These are phyloP conservation scores for Saccopteryx bilineata DNA, from an alignment of 2,113 vertebrate species.

Conservation along the genomic window DNA sequence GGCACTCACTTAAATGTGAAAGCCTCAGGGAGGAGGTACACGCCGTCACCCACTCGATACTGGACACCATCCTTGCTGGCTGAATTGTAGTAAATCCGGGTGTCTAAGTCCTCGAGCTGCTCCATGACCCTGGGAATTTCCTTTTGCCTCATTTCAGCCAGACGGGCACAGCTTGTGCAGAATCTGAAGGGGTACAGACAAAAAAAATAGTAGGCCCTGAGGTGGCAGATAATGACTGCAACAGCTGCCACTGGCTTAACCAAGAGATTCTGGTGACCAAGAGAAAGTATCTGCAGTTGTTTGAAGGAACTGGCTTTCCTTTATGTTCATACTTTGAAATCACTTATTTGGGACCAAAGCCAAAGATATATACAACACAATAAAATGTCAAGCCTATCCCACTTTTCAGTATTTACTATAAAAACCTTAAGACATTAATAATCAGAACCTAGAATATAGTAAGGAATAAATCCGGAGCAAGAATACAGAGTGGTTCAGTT, in stretches of 20 bases:
- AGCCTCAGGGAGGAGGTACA: conserved; percentile 93
- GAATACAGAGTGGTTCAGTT: background rate
- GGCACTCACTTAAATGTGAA: conserved; percentile 93
- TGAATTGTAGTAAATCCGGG: conserved; percentile 90
- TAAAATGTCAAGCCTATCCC: background rate
- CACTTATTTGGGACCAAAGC: background rate
- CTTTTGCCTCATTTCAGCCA: conserved; percentile 90
- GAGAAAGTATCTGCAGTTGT: background rate
- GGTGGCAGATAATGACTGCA: rapidly evolving
- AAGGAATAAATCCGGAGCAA: background rate
- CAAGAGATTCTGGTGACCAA: background rate
- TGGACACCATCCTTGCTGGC: conserved; percentile 92
- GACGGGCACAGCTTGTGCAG: conserved; percentile 92
- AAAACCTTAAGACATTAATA: background rate
- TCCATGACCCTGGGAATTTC: conserved; percentile 90
- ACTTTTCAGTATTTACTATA: background rate
- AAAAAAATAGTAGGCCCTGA: background rate
- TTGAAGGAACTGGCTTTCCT: background rate
- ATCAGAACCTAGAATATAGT: background rate
- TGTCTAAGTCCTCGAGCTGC: conserved; percentile 86
- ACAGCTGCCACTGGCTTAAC: no score
- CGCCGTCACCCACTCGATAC: conserved; percentile 92
- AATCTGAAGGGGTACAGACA: conserved; percentile 86
- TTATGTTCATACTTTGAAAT: background rate
- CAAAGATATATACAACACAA: background rate